Evolutionary conservation across 35 echinoderm and acorn worm genomes (phyloP).

Genomic region (Diadema setosum): DNA sequence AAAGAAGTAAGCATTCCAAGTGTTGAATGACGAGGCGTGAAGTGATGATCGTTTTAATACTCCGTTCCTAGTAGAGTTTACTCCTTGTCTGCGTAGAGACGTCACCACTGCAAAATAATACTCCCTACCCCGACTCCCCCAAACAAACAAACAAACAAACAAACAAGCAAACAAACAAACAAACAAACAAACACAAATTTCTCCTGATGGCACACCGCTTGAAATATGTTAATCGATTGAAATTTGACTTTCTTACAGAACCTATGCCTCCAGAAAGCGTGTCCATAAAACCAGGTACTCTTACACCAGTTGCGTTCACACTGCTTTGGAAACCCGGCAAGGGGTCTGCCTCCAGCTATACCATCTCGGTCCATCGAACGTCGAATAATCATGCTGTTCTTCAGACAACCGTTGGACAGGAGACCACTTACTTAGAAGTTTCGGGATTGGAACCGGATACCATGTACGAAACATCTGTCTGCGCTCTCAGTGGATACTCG

Average conservation of each 20-base stretch:
- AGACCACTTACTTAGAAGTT: not conserved
- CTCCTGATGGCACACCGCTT: too few relatives aligned
- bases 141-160: too few relatives aligned
- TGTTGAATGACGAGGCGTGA: too few relatives aligned
- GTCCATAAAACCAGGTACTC: not conserved
- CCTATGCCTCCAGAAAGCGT: not conserved
- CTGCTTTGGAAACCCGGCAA: not conserved
- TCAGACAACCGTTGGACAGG: not conserved
- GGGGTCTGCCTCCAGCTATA: not conserved
- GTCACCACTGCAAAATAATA: too few relatives aligned
- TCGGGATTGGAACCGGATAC: not conserved
- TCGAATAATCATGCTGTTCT: not conserved
- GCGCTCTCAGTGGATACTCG: not conserved
- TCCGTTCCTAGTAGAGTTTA: too few relatives aligned
- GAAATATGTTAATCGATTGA: too few relatives aligned
- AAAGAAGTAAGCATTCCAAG: too few relatives aligned
- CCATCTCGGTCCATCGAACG: not conserved
- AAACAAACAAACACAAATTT: too few relatives aligned
- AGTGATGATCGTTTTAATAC: too few relatives aligned
- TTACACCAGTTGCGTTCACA: not conserved
- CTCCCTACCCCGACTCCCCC: too few relatives aligned
- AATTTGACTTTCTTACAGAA: not conserved
- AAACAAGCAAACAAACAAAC: too few relatives aligned
- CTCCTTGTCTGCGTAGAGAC: too few relatives aligned
- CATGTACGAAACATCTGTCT: not conserved